These are phyloP conservation scores for Bacillus rossius DNA, from an alignment of 1,140 invertebrate species.

Conservation along the genomic window DNA sequence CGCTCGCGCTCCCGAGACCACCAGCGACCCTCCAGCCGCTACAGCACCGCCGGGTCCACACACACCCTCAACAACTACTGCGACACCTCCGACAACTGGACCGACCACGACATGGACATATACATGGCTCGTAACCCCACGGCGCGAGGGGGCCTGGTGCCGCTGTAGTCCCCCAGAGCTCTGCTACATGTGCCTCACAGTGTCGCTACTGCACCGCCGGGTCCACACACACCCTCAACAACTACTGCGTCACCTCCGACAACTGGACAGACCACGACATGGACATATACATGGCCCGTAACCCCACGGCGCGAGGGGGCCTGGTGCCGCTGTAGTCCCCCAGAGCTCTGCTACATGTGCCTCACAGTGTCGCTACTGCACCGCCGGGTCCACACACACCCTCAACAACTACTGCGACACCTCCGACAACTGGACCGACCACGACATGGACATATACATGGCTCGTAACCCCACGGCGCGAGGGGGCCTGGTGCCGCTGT, in stretches of 20 bases:
- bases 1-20: slow-evolving; percentile 53
- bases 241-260: slow-evolving; percentile 81
- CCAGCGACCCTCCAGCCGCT: slow-evolving; percentile 39
- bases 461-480: slow-evolving; percentile 81
- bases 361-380: slow-evolving; percentile 59
- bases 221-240: slow-evolving; percentile 72
- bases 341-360: too few relatives aligned
- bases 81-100: slow-evolving; percentile 89
- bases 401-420: slow-evolving; percentile 82
- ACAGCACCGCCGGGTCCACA: slow-evolving; percentile 62
- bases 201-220: slow-evolving; percentile 59
- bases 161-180: slow-evolving; percentile 66
- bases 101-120: slow-evolving; percentile 92
- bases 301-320: slow-evolving; percentile 77
- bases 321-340: slow-evolving; percentile 71
- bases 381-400: slow-evolving; percentile 66
- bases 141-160: slow-evolving; percentile 74
- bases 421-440: slow-evolving; percentile 90
- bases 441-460: slow-evolving; percentile 94
- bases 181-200: too few relatives aligned
- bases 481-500: slow-evolving; percentile 76
- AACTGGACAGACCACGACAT: slow-evolving; percentile 95
- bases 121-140: slow-evolving; percentile 89
- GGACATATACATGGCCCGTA: slow-evolving; percentile 91
- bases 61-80: slow-evolving; percentile 79